Evolutionary conservation across 2,888 invertebrate species (phyloP).

Genomic region (Cenopis cana): DNA sequence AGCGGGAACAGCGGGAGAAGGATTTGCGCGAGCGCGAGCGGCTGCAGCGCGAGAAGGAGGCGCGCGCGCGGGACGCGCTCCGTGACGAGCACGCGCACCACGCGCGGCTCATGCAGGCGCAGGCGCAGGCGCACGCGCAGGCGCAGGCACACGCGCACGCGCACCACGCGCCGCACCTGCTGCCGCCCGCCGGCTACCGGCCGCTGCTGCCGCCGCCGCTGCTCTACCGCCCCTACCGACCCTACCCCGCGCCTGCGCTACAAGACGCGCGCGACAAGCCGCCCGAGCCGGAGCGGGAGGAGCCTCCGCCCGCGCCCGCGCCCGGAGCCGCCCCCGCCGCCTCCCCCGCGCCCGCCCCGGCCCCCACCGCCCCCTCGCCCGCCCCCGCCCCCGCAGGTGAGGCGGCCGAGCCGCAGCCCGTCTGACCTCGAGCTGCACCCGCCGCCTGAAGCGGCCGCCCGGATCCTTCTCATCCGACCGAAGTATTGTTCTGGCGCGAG

Average conservation of each 20-base stretch:
- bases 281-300: slow-evolving; percentile 51
- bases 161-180: slow-evolving; percentile 48
- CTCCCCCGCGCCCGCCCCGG: slow-evolving; percentile 45
- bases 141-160: slow-evolving; percentile 49
- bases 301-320: slow-evolving; percentile 71
- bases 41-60: slow-evolving; percentile 67
- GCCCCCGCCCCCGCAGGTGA: slow-evolving; percentile 46
- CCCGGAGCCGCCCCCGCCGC: slow-evolving; percentile 57
- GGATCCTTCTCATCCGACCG: too few species aligned
- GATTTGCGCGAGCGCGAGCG: slow-evolving; percentile 62
- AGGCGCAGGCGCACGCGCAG: slow-evolving; percentile 50
- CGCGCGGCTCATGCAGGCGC: slow-evolving; percentile 51
- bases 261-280: slow-evolving; percentile 63
- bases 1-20: slow-evolving; percentile 76
- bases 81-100: slow-evolving; percentile 63
- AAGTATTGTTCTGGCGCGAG: too few species aligned
- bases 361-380: slow-evolving; percentile 50
- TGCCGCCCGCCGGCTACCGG: slow-evolving; percentile 61
- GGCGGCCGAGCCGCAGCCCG: slow-evolving; percentile 50
- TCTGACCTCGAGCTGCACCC: slow-evolving; percentile 51
- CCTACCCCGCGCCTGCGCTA: slow-evolving; percentile 51
- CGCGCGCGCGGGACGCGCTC: slow-evolving; percentile 71
- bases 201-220: slow-evolving; percentile 63
- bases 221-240: slow-evolving; percentile 61
- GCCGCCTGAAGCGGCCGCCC: too few species aligned